Base-by-base conservation (phyloP, 1,140 invertebrate species). In the Tetramorium alpestre region DNA sequence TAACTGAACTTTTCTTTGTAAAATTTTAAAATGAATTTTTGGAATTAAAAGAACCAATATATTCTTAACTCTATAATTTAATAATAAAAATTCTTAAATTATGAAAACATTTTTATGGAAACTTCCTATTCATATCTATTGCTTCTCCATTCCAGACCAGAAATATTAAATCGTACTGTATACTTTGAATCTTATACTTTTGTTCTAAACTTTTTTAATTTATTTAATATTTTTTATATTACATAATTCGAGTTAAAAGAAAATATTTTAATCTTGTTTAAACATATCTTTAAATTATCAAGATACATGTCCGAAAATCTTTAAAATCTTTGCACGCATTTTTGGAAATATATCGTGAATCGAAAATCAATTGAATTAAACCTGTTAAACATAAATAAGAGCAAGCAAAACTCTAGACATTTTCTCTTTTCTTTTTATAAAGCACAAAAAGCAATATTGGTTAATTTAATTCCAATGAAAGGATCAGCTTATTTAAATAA, bases 1-100 rank as follows among this genome's bases (percentile, higher is more conserved):
- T 16, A 87, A 65, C 58, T 86, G 76, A 81, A 84, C 28, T 84
- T 62, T 67, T 47, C 38, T 38, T 86, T 73, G 7, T 3, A 22
- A 69, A 49, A 47, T 47, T 41, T 58, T 25, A 1, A 69, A 47
- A 56, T 49, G 16, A 18, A 80, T 87, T 54, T 18, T 80, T 80
- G 25, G 47, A 65, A 86, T 22, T 51, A 25, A 18, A 80, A 69
- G 11, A 80, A 47, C 41, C 60, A 80, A 80, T 54, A 49, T 69
- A 33, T 25, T 69, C 10, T 49, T 13, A 33, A 33, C 33, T 33
- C 33, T 25, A 8, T 33, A 54, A 6, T 22, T 75, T 54, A 22
- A 56, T 4, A n/a, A 38, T 58, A 28, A 0, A 25, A 38, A 7
- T 47, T 47, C 47, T 13, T 2, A 44, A 10, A 1, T 44, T 44